phyloP scores from a whole-genome alignment of 2,113 vertebrate genomes.

The Eurypyga helias region DNA sequence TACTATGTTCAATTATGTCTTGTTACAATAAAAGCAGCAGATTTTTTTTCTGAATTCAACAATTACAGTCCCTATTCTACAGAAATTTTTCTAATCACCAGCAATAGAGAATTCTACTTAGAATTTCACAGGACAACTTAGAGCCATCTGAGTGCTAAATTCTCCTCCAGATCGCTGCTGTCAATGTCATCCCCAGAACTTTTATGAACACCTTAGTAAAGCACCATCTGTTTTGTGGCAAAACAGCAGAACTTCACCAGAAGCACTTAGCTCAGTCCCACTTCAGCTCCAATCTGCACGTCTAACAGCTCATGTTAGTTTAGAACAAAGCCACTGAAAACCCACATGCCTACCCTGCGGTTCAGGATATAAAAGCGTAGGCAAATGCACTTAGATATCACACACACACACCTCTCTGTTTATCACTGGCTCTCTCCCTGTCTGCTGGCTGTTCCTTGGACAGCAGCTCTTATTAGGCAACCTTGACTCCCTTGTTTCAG shows the following conservation, averaged over 20 bases:
- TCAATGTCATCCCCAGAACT: not conserved
- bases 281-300: not conserved
- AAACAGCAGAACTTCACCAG: not conserved
- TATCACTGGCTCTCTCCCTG: not conserved
- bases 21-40: not conserved
- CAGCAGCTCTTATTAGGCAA: not conserved
- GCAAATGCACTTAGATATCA: not conserved
- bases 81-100: not conserved
- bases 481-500: not conserved
- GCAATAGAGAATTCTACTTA: not conserved
- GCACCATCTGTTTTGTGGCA: not conserved
- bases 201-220: not conserved
- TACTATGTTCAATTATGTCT: not conserved
- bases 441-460: not conserved
- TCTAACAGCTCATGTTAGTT: not conserved
- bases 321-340: not conserved
- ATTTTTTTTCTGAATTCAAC: not conserved
- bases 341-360: not conserved
- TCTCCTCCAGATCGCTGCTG: not conserved
- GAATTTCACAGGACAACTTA: not conserved
- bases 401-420: not conserved
- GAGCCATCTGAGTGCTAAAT: not conserved
- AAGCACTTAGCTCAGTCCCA: not conserved
- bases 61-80: not conserved
- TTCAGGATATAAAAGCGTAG: accelerated